These are phyloP conservation scores for Samia ricini DNA, from an alignment of 1,140 invertebrate species.

Conservation along the genomic window DNA sequence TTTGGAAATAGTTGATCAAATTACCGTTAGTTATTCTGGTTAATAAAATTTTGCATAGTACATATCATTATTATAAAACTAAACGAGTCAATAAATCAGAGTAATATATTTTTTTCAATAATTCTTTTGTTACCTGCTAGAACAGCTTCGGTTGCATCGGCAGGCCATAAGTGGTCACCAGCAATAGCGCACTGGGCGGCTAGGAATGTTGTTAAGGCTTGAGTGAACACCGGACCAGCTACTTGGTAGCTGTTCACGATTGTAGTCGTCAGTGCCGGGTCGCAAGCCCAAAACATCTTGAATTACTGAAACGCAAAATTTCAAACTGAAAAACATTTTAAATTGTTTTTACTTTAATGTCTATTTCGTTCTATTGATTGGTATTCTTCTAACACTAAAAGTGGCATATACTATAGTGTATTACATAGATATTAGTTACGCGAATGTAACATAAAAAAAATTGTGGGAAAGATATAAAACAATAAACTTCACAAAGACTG, in stretches of 20 bases:
- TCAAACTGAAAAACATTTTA: not conserved
- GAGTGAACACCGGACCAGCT: slow-evolving; percentile 75
- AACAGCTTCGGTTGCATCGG: slow-evolving; percentile 76
- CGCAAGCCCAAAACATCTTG: slow-evolving; percentile 46
- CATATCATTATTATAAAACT: too few relatives aligned
- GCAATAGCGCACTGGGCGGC: slow-evolving; percentile 78
- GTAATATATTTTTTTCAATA: not conserved
- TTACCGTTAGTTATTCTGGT: too few relatives aligned
- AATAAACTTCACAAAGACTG: too few relatives aligned
- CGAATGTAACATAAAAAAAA: too few relatives aligned
- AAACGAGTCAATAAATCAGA: too few relatives aligned
- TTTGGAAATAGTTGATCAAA: too few relatives aligned
- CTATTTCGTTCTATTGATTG: not conserved
- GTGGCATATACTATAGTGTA: too few relatives aligned
- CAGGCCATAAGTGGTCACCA: slow-evolving; percentile 72
- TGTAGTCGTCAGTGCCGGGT: slow-evolving; percentile 32
- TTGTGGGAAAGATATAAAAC: too few relatives aligned
- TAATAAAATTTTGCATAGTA: too few relatives aligned
- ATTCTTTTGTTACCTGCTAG: slow-evolving; percentile 27
- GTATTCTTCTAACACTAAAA: not conserved
- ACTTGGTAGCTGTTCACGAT: slow-evolving; percentile 37
- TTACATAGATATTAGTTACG: too few relatives aligned
- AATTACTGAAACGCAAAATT: not conserved
- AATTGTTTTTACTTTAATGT: not conserved
- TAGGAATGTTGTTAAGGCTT: slow-evolving; percentile 75